phyloP scores from a whole-genome alignment of 1,140 invertebrate species.

The Drosophila pandora region DNA sequence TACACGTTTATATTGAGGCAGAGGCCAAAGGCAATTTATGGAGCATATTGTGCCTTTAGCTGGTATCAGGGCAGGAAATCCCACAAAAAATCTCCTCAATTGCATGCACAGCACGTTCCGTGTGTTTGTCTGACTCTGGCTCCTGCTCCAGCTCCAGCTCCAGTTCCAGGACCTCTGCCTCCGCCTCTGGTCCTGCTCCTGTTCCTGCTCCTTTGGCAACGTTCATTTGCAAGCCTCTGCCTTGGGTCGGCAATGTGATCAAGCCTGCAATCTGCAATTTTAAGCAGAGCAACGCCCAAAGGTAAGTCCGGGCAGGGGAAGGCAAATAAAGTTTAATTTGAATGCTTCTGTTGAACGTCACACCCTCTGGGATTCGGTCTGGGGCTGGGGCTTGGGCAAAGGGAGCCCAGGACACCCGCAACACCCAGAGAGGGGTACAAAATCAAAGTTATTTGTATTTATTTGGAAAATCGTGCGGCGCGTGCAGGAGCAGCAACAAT shows the following conservation, averaged over 20 bases:
- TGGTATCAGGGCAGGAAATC: slow-evolving; percentile 72
- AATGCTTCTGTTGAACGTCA: slow-evolving; percentile 77
- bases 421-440: slow-evolving; percentile 37
- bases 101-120: slow-evolving; percentile 78
- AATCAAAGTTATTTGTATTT: slow-evolving; percentile 82
- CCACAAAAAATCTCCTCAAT: slow-evolving; percentile 78
- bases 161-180: not conserved
- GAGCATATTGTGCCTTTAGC: slow-evolving; percentile 76
- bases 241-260: slow-evolving; percentile 67
- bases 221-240: slow-evolving; percentile 74
- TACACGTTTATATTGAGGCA: slow-evolving; percentile 35
- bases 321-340: slow-evolving; percentile 82
- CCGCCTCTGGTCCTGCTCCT: not conserved
- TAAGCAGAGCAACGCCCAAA: slow-evolving; percentile 70
- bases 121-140: slow-evolving; percentile 67
- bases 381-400: not conserved
- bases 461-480: slow-evolving; percentile 76
- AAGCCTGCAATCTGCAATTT: slow-evolving; percentile 81
- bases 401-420: not conserved
- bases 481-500: slow-evolving; percentile 69
- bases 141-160: not conserved
- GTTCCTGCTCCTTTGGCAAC: slow-evolving; percentile 16
- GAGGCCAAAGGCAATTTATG: slow-evolving; percentile 63
- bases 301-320: slow-evolving; percentile 44
- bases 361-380: slow-evolving; percentile 34